Conservation (phyloP, 2,888 invertebrate genomes). For the Plemyria rubiginata region DNA sequence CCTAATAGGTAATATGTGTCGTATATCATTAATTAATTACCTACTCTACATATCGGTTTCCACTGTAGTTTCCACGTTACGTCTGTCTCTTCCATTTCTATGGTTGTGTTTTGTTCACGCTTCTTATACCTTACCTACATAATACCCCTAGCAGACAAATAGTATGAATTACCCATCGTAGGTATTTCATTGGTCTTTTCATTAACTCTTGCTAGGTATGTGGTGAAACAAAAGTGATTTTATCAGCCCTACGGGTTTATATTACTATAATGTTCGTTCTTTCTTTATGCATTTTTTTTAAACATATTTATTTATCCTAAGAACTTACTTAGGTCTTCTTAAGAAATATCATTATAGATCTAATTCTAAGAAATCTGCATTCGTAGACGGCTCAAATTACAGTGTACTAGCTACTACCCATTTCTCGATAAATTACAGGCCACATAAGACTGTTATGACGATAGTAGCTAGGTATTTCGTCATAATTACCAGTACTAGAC, state of each 20-base stretch:
- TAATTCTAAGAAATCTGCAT: constrained; percentile 17
- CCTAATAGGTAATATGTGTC: too few relatives aligned
- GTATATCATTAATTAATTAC: too few relatives aligned
- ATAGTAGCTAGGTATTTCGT: too few relatives aligned
- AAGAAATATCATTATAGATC: constrained; percentile 10
- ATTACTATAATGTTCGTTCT: too few relatives aligned
- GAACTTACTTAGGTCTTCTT: constrained; percentile 4
- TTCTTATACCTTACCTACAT: too few relatives aligned
- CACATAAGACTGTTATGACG: constrained; percentile 6
- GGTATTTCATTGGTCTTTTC: not conserved
- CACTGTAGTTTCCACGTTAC: not conserved
- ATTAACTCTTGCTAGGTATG: not conserved
- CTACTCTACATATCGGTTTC: not conserved
- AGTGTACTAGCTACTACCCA: not conserved
- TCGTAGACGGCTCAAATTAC: constrained; percentile 15
- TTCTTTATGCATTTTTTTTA: too few relatives aligned
- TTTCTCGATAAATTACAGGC: constrained; percentile 17
- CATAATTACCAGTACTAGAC: not conserved
- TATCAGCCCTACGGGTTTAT: too few relatives aligned
- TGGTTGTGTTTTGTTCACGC: not conserved
- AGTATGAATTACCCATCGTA: not conserved
- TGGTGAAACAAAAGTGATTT: too few relatives aligned
- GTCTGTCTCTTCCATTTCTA: not conserved
- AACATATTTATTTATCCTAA: not conserved
- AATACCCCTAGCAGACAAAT: not conserved